These are phyloP conservation scores for Hylomyscus alleni DNA, from an alignment of 2,797 vertebrate species.

Conservation along the genomic window DNA sequence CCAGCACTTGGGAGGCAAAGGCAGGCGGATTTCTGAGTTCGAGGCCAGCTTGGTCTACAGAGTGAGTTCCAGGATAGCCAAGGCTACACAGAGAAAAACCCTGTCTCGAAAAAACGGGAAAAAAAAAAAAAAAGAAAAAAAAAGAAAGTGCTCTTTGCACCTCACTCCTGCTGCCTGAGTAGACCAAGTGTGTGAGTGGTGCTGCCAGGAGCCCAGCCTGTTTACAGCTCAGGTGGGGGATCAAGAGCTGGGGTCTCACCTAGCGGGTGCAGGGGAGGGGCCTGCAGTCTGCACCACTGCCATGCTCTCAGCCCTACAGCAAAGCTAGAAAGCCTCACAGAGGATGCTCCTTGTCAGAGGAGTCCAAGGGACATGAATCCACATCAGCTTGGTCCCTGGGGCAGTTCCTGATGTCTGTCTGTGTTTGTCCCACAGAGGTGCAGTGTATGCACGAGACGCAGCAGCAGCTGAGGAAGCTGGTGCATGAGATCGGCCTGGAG, in stretches of 20 bases:
- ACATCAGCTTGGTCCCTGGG: background rate
- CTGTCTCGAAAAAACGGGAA: no score
- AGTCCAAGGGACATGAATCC: background rate
- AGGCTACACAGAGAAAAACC: no score
- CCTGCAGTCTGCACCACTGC: background rate
- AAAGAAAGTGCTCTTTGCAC: background rate
- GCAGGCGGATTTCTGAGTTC: no score
- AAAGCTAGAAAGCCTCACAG: background rate
- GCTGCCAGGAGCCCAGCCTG: background rate
- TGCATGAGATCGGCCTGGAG: conserved; percentile 97
- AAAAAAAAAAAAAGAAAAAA: no score
- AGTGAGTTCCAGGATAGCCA: no score
- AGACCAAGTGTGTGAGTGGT: background rate
- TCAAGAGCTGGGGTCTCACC: background rate
- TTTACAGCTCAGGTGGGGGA: background rate
- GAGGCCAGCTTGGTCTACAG: no score
- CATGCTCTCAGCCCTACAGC: background rate
- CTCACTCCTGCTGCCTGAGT: background rate
- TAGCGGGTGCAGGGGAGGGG: background rate
- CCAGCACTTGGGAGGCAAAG: no score
- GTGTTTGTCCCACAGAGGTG: conserved; percentile 90
- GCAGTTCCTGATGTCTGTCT: background rate
- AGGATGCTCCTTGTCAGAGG: background rate
- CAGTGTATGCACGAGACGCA: conserved; percentile 97
- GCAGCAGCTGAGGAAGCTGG: conserved; percentile 93